phyloP scores from a whole-genome alignment of 2,888 invertebrate genomes.

The Lapara coniferarum region DNA sequence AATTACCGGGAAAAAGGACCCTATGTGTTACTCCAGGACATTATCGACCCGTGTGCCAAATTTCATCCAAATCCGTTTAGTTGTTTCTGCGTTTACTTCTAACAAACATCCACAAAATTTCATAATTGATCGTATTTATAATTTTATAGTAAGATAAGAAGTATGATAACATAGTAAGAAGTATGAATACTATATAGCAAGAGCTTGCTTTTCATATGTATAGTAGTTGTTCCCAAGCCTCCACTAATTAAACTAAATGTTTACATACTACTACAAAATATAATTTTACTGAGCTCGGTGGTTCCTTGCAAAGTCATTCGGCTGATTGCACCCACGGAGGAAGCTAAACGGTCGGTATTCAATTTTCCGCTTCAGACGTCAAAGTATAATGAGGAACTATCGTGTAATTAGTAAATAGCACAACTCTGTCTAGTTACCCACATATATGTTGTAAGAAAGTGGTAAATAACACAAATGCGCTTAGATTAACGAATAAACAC shows the following conservation, averaged over 20 bases:
- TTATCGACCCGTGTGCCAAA: too few species aligned
- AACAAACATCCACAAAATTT: too few species aligned
- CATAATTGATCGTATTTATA: too few species aligned
- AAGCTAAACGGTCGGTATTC: constrained; percentile 16
- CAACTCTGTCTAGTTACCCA: background rate
- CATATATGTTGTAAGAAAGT: background rate
- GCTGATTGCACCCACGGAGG: constrained; percentile 15
- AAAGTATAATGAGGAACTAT: constrained; percentile 23
- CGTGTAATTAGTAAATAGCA: constrained; percentile 21
- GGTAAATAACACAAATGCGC: background rate
- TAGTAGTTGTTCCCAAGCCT: background rate
- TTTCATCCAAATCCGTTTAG: too few species aligned
- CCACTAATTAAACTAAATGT: constrained; percentile 15
- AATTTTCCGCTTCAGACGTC: constrained; percentile 24
- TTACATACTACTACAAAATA: constrained; percentile 11
- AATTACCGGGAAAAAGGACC: too few species aligned
- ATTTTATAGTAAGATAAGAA: too few species aligned
- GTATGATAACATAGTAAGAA: too few species aligned
- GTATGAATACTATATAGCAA: too few species aligned
- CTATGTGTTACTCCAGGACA: too few species aligned
- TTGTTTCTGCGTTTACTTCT: too few species aligned
- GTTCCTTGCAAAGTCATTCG: constrained; percentile 23
- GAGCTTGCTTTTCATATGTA: background rate
- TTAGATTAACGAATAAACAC: background rate
- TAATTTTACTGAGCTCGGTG: constrained; percentile 1